A percentile compares a stretch with the other conserved stretches of the same genome.
phyloP scores from a whole-genome alignment of 2,797 vertebrate genomes.

The Helicolenus hilgendorfi region DNA sequence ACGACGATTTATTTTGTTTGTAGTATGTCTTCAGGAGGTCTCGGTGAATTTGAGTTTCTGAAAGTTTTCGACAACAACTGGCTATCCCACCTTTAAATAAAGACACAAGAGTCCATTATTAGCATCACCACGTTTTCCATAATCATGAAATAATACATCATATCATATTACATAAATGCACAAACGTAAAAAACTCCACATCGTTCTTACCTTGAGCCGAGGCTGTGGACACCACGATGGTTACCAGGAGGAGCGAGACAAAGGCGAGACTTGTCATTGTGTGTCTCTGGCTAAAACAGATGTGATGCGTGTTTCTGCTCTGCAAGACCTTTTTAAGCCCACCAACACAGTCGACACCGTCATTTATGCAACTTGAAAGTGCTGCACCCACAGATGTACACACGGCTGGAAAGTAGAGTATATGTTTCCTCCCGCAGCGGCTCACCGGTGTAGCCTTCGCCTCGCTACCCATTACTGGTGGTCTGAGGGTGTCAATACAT shows the following conservation, averaged over 20 bases:
- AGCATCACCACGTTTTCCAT: not conserved
- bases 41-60: not conserved
- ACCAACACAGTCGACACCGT: not conserved
- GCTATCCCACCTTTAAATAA: constrained; percentile 52
- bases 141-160: not conserved
- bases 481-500: constrained; percentile 49
- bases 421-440: constrained; percentile 53
- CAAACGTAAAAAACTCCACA: not conserved
- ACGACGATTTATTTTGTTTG: constrained; percentile 27
- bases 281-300: not conserved
- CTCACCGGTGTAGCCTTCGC: not conserved
- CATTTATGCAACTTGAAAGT: not conserved
- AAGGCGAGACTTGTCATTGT: constrained; percentile 51
- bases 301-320: not conserved
- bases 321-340: constrained; percentile 38
- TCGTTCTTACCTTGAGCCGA: constrained; percentile 67
- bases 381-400: constrained; percentile 54
- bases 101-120: not conserved
- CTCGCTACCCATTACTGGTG: constrained; percentile 29
- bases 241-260: constrained; percentile 34
- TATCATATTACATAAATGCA: not conserved
- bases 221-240: constrained; percentile 20
- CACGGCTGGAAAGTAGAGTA: constrained; percentile 62
- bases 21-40: constrained; percentile 48
- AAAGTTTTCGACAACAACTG: constrained; percentile 62